Evolutionary conservation across 2,888 invertebrate species (phyloP).

Genomic region (Sinodicranocentrus sp.): DNA sequence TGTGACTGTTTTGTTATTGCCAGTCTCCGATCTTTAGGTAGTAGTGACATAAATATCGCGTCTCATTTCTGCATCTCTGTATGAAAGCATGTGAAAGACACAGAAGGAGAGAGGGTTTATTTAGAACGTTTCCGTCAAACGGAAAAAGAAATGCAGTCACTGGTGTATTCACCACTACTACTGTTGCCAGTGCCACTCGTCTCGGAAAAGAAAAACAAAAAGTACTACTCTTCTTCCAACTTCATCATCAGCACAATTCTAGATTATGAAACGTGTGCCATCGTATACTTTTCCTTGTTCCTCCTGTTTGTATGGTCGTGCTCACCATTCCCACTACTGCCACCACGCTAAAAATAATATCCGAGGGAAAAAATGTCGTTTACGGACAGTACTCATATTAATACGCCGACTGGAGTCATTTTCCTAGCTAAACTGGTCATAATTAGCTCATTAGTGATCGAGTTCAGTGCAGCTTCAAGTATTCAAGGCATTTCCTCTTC

Average conservation of each 20-base stretch:
- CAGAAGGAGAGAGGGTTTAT: constrained; percentile 3
- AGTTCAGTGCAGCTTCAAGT: constrained; percentile 2
- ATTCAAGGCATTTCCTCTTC: background rate
- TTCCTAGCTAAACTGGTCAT: constrained; percentile 12
- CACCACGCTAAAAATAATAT: constrained; percentile 44
- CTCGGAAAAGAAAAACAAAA: background rate
- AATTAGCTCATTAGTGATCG: constrained; percentile 4
- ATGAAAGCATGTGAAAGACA: background rate
- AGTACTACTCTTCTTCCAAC: background rate
- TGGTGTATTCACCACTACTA: background rate
- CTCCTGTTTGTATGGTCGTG: background rate
- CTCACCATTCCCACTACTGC: background rate
- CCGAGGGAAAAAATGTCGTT: constrained; percentile 60
- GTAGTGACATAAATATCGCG: constrained; percentile 9
- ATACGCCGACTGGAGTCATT: background rate
- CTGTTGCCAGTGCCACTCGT: background rate
- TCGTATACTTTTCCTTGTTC: background rate
- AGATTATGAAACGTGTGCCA: constrained; percentile 26
- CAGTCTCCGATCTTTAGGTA: background rate
- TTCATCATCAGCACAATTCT: background rate
- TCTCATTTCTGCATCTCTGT: background rate
- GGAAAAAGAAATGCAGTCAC: constrained; percentile 14
- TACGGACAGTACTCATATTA: background rate
- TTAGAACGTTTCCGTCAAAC: constrained; percentile 12
- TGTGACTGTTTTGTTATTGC: constrained; percentile 2